A percentile compares a stretch with the other conserved stretches of the same genome.
Conservation (phyloP, 2,888 invertebrate species). For the Macropis europaea region DNA sequence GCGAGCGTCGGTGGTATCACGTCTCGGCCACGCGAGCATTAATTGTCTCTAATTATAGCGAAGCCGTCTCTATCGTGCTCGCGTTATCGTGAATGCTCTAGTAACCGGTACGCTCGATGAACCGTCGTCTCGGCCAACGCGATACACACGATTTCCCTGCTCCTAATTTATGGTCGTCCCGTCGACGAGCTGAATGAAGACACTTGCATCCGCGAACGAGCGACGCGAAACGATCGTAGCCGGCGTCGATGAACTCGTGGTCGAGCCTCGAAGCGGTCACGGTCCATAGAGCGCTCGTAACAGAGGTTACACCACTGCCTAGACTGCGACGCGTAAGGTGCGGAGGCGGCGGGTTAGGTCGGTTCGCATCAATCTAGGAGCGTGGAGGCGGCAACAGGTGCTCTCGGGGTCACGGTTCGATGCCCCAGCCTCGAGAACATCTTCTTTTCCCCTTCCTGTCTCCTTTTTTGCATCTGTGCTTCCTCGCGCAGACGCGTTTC, state of each 20-base stretch:
- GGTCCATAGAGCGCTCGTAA: slow-evolving; percentile 23
- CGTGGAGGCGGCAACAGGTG: slow-evolving; percentile 76
- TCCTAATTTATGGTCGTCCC: slow-evolving; percentile 9
- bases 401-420: slow-evolving; percentile 76
- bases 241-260: slow-evolving; percentile 44
- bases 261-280: slow-evolving; percentile 36
- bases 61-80: slow-evolving; percentile 21
- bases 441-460: slow-evolving; percentile 27
- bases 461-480: slow-evolving; percentile 18
- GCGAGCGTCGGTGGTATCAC: slow-evolving; percentile 9
- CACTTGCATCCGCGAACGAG: slow-evolving; percentile 29
- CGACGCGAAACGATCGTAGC: slow-evolving; percentile 14
- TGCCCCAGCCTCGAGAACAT: slow-evolving; percentile 64
- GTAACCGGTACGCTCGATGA: slow-evolving; percentile 21
- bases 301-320: slow-evolving; percentile 34
- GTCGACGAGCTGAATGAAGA: slow-evolving; percentile 35
- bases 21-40: slow-evolving; percentile 36
- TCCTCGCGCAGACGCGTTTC: neutral
- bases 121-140: neutral
- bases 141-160: neutral
- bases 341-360: slow-evolving; percentile 59
- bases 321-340: slow-evolving; percentile 31
- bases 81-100: slow-evolving; percentile 37
- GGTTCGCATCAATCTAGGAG: slow-evolving; percentile 63
- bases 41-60: slow-evolving; percentile 47